Evolutionary conservation across 2,797 vertebrate genomes (phyloP).

Genomic region (Syngnathus rostellatus): DNA sequence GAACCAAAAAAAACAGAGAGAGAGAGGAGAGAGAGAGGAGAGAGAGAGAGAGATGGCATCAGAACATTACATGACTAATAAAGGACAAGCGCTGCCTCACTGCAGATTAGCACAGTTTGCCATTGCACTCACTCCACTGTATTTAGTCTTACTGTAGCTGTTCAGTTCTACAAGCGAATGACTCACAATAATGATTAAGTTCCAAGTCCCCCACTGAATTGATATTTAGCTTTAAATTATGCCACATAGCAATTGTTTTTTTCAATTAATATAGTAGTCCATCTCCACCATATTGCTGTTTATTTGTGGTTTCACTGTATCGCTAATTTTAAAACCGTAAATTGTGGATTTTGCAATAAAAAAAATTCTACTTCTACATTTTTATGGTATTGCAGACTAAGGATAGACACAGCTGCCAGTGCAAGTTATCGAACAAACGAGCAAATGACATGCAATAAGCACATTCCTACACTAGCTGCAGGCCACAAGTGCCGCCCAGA

Average conservation of each 20-base stretch:
- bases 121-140: background rate
- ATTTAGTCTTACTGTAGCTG: background rate
- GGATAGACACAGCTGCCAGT: no score
- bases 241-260: background rate
- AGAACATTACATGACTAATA: slow-evolving; percentile 50
- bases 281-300: no score
- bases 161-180: no score
- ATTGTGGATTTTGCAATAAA: no score
- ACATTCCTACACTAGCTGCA: no score
- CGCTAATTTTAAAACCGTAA: no score
- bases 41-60: slow-evolving; percentile 31
- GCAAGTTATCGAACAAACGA: no score
- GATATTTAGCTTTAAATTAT: background rate
- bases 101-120: background rate
- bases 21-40: background rate
- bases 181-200: background rate
- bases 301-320: no score
- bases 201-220: background rate
- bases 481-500: no score
- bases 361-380: no score
- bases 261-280: background rate
- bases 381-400: no score
- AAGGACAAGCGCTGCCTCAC: slow-evolving; percentile 27
- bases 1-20: slow-evolving; percentile 29
- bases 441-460: no score